phyloP scores from a whole-genome alignment of 2,888 invertebrate genomes.

The Galerucella nymphaeae region DNA sequence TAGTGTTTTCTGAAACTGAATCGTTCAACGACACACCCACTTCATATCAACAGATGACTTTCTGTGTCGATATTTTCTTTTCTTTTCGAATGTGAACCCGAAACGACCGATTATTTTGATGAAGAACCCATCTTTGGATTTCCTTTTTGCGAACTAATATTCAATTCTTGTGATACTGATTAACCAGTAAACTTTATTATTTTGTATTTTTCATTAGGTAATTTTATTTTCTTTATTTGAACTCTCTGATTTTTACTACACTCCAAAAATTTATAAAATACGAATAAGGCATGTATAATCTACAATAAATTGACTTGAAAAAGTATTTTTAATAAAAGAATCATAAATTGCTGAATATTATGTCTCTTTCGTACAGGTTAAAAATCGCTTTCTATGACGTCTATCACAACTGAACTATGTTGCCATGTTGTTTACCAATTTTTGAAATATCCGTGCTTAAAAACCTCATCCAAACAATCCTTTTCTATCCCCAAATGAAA shows the following conservation, averaged over 20 bases:
- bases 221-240: not conserved
- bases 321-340: too few relatives aligned
- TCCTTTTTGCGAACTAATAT: constrained; percentile 28
- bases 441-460: too few relatives aligned
- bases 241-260: not conserved
- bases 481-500: too few relatives aligned
- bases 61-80: constrained; percentile 47
- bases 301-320: too few relatives aligned
- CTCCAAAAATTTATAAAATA: not conserved
- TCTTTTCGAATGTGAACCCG: constrained; percentile 33
- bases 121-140: constrained; percentile 30
- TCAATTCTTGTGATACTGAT: constrained; percentile 35
- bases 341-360: too few relatives aligned
- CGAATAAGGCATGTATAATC: too few relatives aligned
- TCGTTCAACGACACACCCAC: constrained; percentile 61
- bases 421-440: too few relatives aligned
- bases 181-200: not conserved
- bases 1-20: constrained; percentile 56
- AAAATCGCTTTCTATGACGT: too few relatives aligned
- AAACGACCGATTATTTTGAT: constrained; percentile 35
- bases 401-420: too few relatives aligned
- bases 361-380: too few relatives aligned
- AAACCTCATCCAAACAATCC: too few relatives aligned
- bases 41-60: constrained; percentile 62
- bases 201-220: not conserved